Evolutionary conservation across 2,888 invertebrate species (phyloP), one percentile per base, ranked within the genome.

Genomic region (Drosophila cognata): DNA sequence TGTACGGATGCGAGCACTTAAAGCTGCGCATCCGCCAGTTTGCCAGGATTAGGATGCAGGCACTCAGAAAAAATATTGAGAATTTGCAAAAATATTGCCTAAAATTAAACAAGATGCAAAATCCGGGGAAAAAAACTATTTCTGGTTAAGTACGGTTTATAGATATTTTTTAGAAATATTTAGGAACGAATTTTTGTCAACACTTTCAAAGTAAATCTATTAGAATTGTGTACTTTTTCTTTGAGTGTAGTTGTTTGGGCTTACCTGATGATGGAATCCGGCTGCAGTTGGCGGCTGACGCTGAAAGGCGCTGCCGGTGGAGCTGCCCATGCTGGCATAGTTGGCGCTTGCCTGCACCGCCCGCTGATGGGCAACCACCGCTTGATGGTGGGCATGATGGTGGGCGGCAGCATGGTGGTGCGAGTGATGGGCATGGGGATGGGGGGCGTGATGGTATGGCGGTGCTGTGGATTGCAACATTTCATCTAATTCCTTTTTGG

Each of bases 401-500:
- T 84, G 88, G 28, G 87, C 73, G 18, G 81, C 69, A 18, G 83
- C 83, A 33, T 89, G 90, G 10, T 86, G 90, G 41, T 86, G 88
- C 31, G 81, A 60, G 36, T 79, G 77, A 48, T 69, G 89, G 41
- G 65, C 66, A 52, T 81, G 89, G n/a, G 77, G 66, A 36, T 82
- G 88, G 43, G 80, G 83, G 50, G 53, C 71, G 48, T 86, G 92
- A 66, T 92, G 92, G 69, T 92, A 92, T 69, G 92, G 91, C 68
- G 92, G 89, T 65, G 92, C 85, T 63, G 92, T 89, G 65, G 93
- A 92, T 91, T 93, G 93, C 80, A 93, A 91, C 93, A 93, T 93
- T 90, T 92, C 92, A 87, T 91, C 91, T 86, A 92, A 82, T 91
- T 93, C 91, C 81, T 92, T 92, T 75, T 89, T 92, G 85, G 92